Evolutionary conservation across 2,888 invertebrate species (phyloP).

Genomic region (Pterobdella sp.): DNA sequence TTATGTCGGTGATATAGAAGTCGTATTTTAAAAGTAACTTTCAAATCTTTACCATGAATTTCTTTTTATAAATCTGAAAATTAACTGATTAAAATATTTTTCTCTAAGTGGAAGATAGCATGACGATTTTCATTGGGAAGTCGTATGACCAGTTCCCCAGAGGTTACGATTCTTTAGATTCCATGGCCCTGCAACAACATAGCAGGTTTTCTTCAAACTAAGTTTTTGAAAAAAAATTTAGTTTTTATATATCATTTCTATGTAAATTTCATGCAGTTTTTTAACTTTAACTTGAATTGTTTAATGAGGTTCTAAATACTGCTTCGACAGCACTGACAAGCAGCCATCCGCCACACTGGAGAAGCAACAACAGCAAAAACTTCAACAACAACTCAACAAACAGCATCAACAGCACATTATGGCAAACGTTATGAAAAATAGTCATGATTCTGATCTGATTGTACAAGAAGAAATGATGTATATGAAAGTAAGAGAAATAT

Average conservation of each 20-base stretch:
- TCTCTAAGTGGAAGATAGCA: slow-evolving; percentile 23
- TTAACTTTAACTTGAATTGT: too few relatives aligned
- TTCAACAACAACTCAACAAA: slow-evolving; percentile 11
- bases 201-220: background rate
- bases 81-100: background rate
- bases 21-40: too few relatives aligned
- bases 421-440: slow-evolving; percentile 22
- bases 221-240: too few relatives aligned
- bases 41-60: too few relatives aligned
- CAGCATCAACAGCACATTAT: slow-evolving; percentile 16
- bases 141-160: slow-evolving; percentile 26
- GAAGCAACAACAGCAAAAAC: slow-evolving; percentile 6
- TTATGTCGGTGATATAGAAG: too few relatives aligned
- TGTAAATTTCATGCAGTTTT: too few relatives aligned
- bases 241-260: too few relatives aligned
- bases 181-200: slow-evolving; percentile 27
- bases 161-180: slow-evolving; percentile 24
- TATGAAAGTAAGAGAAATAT: slow-evolving; percentile 31
- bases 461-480: slow-evolving; percentile 32
- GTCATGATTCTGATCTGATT: slow-evolving; percentile 19
- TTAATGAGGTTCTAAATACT: too few relatives aligned
- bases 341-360: slow-evolving; percentile 13
- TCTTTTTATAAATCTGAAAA: background rate
- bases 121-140: slow-evolving; percentile 26
- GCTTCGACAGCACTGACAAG: background rate